These are phyloP conservation scores for Sceloporus tristichus DNA, from an alignment of 2,113 vertebrate species.

Conservation along the genomic window DNA sequence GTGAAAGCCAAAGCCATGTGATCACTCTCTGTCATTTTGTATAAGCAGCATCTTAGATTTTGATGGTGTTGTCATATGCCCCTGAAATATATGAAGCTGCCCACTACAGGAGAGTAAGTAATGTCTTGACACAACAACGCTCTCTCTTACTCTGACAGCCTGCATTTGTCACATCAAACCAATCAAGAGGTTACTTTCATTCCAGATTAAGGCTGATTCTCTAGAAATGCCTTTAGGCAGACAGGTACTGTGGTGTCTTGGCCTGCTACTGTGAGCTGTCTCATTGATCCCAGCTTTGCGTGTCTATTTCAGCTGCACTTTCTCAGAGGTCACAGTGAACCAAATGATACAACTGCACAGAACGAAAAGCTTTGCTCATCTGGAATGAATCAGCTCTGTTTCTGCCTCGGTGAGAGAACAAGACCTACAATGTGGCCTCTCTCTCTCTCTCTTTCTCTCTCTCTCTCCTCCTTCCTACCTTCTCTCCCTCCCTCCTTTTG, in stretches of 20 bases:
- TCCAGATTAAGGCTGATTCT: not conserved
- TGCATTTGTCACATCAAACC: slow-evolving; percentile 18
- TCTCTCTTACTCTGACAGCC: slow-evolving; percentile 8
- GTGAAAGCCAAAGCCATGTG: not conserved
- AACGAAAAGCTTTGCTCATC: not conserved
- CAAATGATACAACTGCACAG: not conserved
- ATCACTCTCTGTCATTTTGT: not conserved
- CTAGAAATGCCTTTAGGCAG: not conserved
- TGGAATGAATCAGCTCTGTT: not conserved
- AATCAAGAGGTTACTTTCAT: slow-evolving; percentile 1
- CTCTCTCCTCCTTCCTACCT: not conserved
- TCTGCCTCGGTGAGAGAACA: not conserved
- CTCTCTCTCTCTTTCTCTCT: not conserved
- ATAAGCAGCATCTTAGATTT: not conserved
- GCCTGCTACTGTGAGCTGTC: not conserved
- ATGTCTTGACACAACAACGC: not conserved
- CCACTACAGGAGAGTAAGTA: not conserved
- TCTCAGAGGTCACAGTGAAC: not conserved
- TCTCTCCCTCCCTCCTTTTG: not conserved
- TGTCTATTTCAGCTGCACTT: slow-evolving; percentile 8
- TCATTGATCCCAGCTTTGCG: not conserved
- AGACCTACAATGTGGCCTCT: not conserved
- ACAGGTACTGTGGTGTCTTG: not conserved
- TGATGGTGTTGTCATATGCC: not conserved
- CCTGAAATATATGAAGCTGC: not conserved